Evolutionary conservation across 1,140 invertebrate species (phyloP).

Genomic region (Dryas iulia): DNA sequence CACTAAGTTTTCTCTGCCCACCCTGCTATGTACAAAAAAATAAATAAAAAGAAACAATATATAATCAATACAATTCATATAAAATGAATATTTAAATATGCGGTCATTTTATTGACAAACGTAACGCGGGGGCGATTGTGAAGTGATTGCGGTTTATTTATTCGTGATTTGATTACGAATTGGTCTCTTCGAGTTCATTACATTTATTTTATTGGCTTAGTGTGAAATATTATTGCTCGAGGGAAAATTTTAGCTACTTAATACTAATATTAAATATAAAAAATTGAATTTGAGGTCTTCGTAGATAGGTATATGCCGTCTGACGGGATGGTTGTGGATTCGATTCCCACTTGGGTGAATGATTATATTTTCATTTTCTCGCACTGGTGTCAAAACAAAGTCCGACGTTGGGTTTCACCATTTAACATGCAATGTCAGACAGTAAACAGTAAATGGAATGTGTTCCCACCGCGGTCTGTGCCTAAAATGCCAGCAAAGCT

Average conservation of each 20-base stretch:
- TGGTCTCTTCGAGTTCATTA: background rate
- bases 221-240: background rate
- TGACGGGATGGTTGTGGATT: background rate
- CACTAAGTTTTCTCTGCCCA: too few species aligned
- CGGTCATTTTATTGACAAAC: conserved; percentile 21
- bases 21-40: too few species aligned
- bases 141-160: conserved; percentile 24
- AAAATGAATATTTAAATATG: background rate
- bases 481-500: too few species aligned
- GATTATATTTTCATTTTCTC: too few species aligned
- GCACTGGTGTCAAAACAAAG: too few species aligned
- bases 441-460: too few species aligned
- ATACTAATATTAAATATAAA: too few species aligned
- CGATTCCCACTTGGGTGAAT: too few species aligned
- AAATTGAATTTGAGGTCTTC: too few species aligned
- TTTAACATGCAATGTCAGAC: background rate
- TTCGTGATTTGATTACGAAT: conserved; percentile 28
- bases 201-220: background rate
- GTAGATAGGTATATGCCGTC: too few species aligned
- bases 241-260: background rate
- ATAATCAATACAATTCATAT: background rate
- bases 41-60: too few species aligned
- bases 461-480: too few species aligned
- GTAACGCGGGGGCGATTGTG: conserved; percentile 25
- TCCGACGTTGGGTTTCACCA: background rate